Conservation (phyloP, 2,113 vertebrate genomes). For the Odobenus rosmarus region DNA sequence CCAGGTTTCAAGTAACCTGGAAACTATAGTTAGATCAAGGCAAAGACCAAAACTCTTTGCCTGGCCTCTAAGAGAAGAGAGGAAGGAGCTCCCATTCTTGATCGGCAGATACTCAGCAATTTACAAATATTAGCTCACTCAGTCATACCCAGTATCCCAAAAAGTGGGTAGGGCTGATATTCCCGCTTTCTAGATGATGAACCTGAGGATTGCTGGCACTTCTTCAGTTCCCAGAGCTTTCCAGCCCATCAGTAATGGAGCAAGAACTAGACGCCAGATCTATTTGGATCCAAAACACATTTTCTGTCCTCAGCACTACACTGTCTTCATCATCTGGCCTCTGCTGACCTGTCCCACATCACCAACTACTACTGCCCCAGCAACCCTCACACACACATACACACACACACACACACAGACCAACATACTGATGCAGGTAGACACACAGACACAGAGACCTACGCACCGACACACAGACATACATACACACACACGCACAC, state of each 20-base stretch:
- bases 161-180: fast-evolving
- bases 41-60: neutral
- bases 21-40: neutral
- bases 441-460: neutral
- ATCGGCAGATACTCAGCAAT: neutral
- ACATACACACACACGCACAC: neutral
- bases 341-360: neutral
- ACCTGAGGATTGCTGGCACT: neutral
- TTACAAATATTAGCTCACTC: neutral
- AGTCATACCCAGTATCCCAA: neutral
- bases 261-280: neutral
- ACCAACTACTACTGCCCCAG: neutral
- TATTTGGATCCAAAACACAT: neutral
- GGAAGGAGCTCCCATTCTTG: neutral
- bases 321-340: neutral
- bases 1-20: neutral
- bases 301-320: neutral
- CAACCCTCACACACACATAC: too few relatives aligned
- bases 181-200: neutral
- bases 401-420: neutral
- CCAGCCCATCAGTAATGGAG: neutral
- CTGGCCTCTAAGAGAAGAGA: neutral
- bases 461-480: neutral
- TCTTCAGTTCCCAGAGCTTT: too few relatives aligned
- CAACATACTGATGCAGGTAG: neutral